A percentile compares a stretch with the other conserved stretches of the same genome.
These are phyloP conservation scores for Polypedilum pembai DNA, from an alignment of 1,140 invertebrate species.

Conservation along the genomic window DNA sequence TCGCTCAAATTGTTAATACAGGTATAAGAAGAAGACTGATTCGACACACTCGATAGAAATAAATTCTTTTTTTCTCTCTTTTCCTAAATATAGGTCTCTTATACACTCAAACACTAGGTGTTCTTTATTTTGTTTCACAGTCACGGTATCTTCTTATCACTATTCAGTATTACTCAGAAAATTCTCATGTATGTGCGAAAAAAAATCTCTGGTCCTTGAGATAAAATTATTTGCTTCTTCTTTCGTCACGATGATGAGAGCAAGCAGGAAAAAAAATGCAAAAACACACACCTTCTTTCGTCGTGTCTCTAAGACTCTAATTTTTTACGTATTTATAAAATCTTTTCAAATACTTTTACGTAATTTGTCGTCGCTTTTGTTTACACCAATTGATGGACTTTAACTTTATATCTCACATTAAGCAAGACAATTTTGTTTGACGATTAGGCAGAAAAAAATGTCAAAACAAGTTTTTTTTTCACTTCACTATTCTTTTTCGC, in stretches of 20 bases:
- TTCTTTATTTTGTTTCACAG: neutral
- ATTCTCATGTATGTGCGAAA: neutral
- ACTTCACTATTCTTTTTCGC: neutral
- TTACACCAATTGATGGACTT: neutral
- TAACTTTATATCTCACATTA: neutral
- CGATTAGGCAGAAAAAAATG: neutral
- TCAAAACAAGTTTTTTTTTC: neutral
- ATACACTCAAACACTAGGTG: neutral
- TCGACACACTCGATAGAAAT: too few relatives aligned
- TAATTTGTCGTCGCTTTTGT: neutral
- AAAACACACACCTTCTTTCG: neutral
- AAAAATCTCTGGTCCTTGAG: neutral
- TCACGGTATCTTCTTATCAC: neutral
- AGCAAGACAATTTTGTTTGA: neutral
- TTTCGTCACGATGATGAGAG: neutral
- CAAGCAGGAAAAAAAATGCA: constrained; percentile 1
- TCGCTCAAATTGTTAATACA: too few relatives aligned
- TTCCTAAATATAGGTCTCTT: too few relatives aligned
- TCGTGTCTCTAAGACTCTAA: neutral
- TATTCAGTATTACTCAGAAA: neutral
- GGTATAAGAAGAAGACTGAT: too few relatives aligned
- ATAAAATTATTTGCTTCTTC: neutral
- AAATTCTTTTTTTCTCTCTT: too few relatives aligned
- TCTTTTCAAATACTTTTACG: neutral
- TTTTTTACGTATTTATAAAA: neutral